Base-by-base conservation (phyloP, 2,888 invertebrate genomes). In the Torymus texanus region DNA sequence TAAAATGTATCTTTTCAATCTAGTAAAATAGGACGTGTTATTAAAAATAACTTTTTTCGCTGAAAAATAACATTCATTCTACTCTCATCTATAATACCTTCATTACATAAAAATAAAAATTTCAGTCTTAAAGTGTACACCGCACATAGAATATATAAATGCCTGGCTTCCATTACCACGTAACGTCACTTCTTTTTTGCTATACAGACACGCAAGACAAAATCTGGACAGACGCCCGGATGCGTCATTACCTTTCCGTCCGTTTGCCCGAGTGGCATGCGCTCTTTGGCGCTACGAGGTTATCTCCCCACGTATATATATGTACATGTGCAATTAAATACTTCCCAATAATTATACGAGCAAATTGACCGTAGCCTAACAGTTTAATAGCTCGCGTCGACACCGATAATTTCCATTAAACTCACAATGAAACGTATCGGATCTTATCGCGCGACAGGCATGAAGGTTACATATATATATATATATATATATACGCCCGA, bases 341-440 rank as follows among this genome's bases (percentile, higher is more conserved):
- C 51, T 41, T 29, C n/a, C 11, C 14, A 16, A 71, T 56, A 75
- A 75, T 70, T 70, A 75, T 75, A 75, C 75, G 72, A 75, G 71
- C 24, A 8, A 16, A 12, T 50, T 68, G 53, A 72, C 8, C 58
- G 62, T 56, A 76, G 63, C 67, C 61, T 24, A 62, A 66, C 18
- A n/a, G n/a, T 65, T 70, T 59, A 70, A 67, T 59, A 74, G 65
- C 58, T 29, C 29, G 14, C 63, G 53, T 51, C 16, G 18, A 55
- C 59, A 56, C 29, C 14, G 75, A 55, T 62, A 56, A 72, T 79
- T 58, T 51, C 29, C 55, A 29, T 67, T 79, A 11, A 56, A 8
- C 41, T 58, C 3, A 13, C 66, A 67, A 76, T 68, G 55, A 72
- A 80, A 71, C 58, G 59, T 51, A 71, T 75, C 66, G 53, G 70